Base-by-base conservation (phyloP, 2,888 invertebrate species). In the Sipha maydis region DNA sequence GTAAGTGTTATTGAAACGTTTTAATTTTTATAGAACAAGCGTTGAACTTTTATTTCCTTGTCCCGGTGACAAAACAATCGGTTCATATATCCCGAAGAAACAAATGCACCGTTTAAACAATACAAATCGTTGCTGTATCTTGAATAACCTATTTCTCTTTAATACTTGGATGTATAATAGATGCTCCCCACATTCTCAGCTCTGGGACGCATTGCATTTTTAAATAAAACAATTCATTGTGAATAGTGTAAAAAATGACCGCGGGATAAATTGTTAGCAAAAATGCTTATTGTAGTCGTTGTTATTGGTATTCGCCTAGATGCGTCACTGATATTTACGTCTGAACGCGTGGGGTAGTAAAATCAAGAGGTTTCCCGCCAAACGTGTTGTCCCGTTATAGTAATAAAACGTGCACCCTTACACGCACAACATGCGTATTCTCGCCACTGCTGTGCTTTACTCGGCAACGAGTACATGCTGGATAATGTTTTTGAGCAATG, bases 341-440 rank as follows among this genome's bases (percentile, higher is more conserved):
- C 28, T 11, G 9, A 8, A 3, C 11, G 69, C 4, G 21, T 11
- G 34, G 79, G 21, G 61, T 21, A 21, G n/a, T n/a, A n/a, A n/a
- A n/a, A n/a, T n/a, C n/a, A n/a, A n/a, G 31, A 61, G 21, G 28
- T 84, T 84, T 75, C 83, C 75, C 83, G 75, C 83, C 83, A 84
- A 84, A 84, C 31, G 25, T 31, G 31, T 83, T 34, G 3, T 9
- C 25, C 83, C 48, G 48, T 21, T 54, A 34, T n/a, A 73, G 31
- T 78, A 54, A 56, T 34, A 4, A 21, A 41, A 71, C 71, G 25
- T 11, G 8, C 11, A n/a, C 77, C 54, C 41, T 48, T 73, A 73
- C 14, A 34, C 28, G 28, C 19, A n/a, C 28, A 38, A 19, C 75
- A 56, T 31, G n/a, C 28, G 2, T 31, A 25, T 38, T 75, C 73